These are phyloP conservation scores for Hedychridium roseum DNA, from an alignment of 2,888 invertebrate genomes.

Conservation along the genomic window DNA sequence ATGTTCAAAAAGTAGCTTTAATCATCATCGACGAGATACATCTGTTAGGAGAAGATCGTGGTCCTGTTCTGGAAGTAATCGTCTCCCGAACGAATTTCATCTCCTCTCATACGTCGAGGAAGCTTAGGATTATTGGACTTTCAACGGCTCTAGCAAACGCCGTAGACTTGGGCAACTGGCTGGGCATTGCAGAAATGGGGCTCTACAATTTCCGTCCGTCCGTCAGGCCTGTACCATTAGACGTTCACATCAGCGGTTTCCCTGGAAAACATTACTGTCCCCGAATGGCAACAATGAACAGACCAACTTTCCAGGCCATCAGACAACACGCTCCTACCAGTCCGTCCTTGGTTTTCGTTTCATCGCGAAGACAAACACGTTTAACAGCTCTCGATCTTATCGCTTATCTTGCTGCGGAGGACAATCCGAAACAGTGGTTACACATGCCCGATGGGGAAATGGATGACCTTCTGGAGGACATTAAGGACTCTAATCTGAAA, in stretches of 20 bases:
- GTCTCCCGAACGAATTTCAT: conserved; percentile 98
- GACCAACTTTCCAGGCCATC: conserved; percentile 96
- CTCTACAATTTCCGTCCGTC: conserved; percentile 98
- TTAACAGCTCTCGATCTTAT: conserved; percentile 96
- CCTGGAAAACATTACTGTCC: conserved; percentile 99
- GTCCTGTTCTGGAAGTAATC: conserved; percentile 94
- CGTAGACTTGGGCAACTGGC: conserved; percentile 94
- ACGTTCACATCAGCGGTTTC: conserved; percentile 93
- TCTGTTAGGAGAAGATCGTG: conserved; percentile 88
- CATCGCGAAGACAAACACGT: conserved; percentile 95
- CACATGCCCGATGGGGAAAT: conserved; percentile 87
- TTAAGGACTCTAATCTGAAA: conserved; percentile 89
- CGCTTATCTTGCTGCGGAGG: conserved; percentile 87
- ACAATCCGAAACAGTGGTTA: conserved; percentile 94
- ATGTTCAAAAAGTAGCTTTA: conserved; percentile 89
- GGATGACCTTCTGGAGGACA: conserved; percentile 74
- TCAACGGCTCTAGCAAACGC: conserved; percentile 99
- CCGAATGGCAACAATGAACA: conserved; percentile 99
- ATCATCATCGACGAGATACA: conserved; percentile 99
- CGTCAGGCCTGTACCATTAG: conserved; percentile 96
- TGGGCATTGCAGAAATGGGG: conserved; percentile 85
- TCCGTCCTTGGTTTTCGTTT: conserved; percentile 93
- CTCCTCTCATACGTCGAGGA: conserved; percentile 83
- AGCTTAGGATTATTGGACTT: conserved; percentile 89
- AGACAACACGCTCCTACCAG: conserved; percentile 90